phyloP scores from a whole-genome alignment of 2,113 vertebrate species.

The Ceyx cyanopectus region DNA sequence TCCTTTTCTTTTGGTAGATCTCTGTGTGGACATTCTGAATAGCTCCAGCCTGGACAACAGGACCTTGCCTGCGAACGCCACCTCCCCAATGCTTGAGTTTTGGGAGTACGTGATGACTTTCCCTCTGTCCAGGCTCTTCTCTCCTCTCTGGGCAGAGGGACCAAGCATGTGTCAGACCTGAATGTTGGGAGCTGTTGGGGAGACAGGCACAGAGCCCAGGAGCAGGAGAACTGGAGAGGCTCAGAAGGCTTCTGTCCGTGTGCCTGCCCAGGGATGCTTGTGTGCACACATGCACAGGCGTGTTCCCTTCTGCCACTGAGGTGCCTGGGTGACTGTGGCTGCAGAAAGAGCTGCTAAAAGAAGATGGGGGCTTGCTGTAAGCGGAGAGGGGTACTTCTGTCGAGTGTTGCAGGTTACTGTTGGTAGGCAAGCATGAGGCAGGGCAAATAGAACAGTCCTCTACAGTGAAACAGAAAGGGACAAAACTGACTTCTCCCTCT shows the following conservation, averaged over 20 bases:
- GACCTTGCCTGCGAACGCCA: conserved; percentile 72
- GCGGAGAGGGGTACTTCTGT: background rate
- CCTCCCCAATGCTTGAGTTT: conserved; percentile 89
- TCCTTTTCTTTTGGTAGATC: conserved; percentile 75
- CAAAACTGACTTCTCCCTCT: background rate
- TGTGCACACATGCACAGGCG: background rate
- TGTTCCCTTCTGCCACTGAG: background rate
- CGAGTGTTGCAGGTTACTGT: background rate
- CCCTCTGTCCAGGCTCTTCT: background rate
- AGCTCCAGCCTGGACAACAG: conserved; percentile 64
- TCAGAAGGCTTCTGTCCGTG: rapidly evolving
- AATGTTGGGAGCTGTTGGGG: background rate
- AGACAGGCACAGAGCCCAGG: background rate
- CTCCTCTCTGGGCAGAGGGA: rapidly evolving
- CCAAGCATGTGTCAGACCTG: background rate
- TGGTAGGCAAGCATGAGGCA: background rate
- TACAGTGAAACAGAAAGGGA: background rate
- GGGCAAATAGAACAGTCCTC: background rate
- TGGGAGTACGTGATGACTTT: conserved; percentile 87
- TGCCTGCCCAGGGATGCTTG: background rate
- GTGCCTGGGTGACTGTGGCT: background rate
- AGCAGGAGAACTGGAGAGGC: background rate
- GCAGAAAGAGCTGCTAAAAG: background rate
- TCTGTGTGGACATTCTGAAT: conserved; percentile 81
- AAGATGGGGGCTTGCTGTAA: background rate